Evolutionary conservation across 2,797 vertebrate species (phyloP), one percentile per base, ranked within the genome.

Genomic region (Echiichthys vipera): DNA sequence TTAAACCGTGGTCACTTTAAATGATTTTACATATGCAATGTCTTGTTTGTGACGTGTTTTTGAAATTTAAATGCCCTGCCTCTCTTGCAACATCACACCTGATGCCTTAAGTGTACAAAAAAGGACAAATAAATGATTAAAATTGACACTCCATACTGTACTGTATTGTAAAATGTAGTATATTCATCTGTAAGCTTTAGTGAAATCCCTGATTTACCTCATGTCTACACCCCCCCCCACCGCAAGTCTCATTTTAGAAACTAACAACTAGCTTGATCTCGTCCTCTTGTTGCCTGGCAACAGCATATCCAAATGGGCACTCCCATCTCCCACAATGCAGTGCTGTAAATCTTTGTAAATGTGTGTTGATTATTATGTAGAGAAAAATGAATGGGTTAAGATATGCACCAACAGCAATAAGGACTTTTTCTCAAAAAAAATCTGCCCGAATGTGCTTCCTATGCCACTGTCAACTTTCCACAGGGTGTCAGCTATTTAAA

Each of bases 321-420:
- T 91, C 90, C 90, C 88, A 84, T 93, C 88, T 93, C 92, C 93
- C 90, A 93, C 84, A 91, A 93, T 94, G 93, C 92, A 93, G 88
- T 94, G 89, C 93, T 97, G 96, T 96, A 96, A 96, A 97, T 96
- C 96, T 96, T 94, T 96, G 96, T 97, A 96, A 96, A 96, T 96
- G 93, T 95, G 90, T 94, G 89, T 94, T 93, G 93, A 90, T 96
- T 95, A 89, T 95, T 94, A 84, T 95, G 94, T 78, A 92, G 89
- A 86, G 88, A 66, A 89, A 80, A 88, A 87, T 42, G 62, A 91
- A 89, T 86, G 81, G 83, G 80, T 91, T 94, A 90, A 69, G 84
- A 92, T 70, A 90, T 49, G 85, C 92, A 92, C 88, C 87, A 83
- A 90, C 79, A 78, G 74, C 84, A 80, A 66, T 74, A 74, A 80